Base-by-base conservation (phyloP, 2,888 invertebrate species). In the Troides oblongomaculatus region DNA sequence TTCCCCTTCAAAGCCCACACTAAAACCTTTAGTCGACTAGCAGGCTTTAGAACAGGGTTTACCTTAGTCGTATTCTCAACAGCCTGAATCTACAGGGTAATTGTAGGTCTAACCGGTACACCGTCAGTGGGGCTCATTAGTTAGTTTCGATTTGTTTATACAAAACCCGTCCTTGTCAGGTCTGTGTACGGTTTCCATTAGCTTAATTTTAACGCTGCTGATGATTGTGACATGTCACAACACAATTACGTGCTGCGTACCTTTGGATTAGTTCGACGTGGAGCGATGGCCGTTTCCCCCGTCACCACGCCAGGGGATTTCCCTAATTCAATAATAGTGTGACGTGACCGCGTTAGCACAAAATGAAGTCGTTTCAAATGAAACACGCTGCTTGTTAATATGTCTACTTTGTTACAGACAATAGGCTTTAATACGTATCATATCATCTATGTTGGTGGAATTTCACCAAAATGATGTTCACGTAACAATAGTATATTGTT, bases 321-420 rank as follows among this genome's bases (percentile, higher is more conserved):
- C 71, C 71, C 71, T 74, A 76, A 75, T 76, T 73, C 70, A 75
- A 76, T 75, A 74, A 72, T 62, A 66, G 68, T 62, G 67, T 74
- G 62, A 63, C 72, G 71, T 74, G 75, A 66, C 72, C 65, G 43
- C 57, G 68, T 64, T 71, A 69, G 61, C 65, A 72, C 65, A 18
- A 43, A 72, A 70, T 71, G 60, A 71, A 71, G 68, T 71, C 57
- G 69, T 65, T 72, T n/a, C 60, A 56, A 65, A 62, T 30, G 53
- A 23, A 68, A 43, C 60, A n/a, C 50, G 68, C 46, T 53, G 30
- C 21, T 70, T 50, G 61, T 70, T 56, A 23, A 56, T 56, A 30
- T 50, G 56, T 68, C 36, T 58, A 68, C 59, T 58, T 68, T 21
- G 63, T 63, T 25, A 43, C 46, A 53, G 23, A 25, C 17, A 53